phyloP scores from a whole-genome alignment of 2,797 vertebrate genomes.

The Enteromius mattozi region DNA sequence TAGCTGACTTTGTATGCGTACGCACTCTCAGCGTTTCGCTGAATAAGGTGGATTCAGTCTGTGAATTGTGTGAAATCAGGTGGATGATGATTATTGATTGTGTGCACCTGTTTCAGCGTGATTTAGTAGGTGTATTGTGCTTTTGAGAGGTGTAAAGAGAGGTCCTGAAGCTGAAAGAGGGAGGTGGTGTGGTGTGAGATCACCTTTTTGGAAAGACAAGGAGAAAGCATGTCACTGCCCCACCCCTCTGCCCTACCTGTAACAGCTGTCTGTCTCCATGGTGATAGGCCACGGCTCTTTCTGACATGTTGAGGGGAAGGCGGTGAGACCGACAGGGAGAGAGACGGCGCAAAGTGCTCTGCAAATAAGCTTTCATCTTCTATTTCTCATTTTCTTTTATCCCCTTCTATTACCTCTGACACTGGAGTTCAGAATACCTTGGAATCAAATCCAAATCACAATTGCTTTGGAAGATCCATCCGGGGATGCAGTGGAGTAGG shows the following conservation, averaged over 20 bases:
- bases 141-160: background rate
- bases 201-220: constrained; percentile 38
- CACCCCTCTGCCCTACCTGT: constrained; percentile 72
- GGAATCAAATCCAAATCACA: constrained; percentile 5
- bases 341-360: background rate
- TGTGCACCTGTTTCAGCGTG: constrained; percentile 1
- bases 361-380: constrained; percentile 42
- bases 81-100: constrained; percentile 21
- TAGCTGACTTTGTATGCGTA: constrained; percentile 27
- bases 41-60: constrained; percentile 32
- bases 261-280: constrained; percentile 83
- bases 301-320: constrained; percentile 54
- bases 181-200: constrained; percentile 20
- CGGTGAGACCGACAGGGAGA: constrained; percentile 44
- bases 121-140: background rate
- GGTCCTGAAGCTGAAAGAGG: background rate
- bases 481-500: background rate
- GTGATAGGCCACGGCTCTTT: constrained; percentile 74
- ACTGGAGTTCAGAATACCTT: constrained; percentile 4
- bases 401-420: background rate
- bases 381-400: constrained; percentile 41
- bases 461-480: constrained; percentile 9
- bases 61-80: constrained; percentile 50
- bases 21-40: background rate
- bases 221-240: constrained; percentile 47